Evolutionary conservation across 2,113 vertebrate genomes (phyloP), one percentile per base, ranked within the genome.

Genomic region (Solea senegalensis): DNA sequence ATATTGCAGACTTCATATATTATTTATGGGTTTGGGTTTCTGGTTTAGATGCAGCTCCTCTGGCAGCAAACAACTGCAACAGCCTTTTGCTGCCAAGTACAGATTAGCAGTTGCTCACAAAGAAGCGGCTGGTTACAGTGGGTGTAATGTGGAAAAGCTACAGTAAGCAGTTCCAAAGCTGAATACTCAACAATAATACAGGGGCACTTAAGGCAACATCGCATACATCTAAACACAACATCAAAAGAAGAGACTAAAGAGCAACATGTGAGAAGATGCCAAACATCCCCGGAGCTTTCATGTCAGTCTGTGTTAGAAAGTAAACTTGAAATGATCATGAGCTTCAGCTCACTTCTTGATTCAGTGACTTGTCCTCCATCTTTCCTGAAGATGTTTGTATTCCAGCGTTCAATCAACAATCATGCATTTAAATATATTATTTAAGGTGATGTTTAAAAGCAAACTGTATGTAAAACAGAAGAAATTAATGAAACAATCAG

Each of bases 261-360:
- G 41, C 48, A 45, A 54, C 3, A 0, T 7, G 15, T 63, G 46
- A 70, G 45, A 52, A 57, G n/a, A n/a, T n/a, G n/a, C n/a, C n/a
- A n/a, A n/a, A n/a, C n/a, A n/a, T n/a, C n/a, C 76, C 51, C 21
- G 60, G 64, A 58, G 53, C 60, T 61, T 46, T n/a, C 27, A 34
- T 14, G 11, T 74, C 51, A 59, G 70, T 71, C 51, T 58, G 15
- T 55, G 54, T 34, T 4, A 2, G 34, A 34, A 6, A 34, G 34
- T 34, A 34, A 2, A 21, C 21, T 21, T 21, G 21, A 21, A 21
- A 21, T 21, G 21, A 21, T 21, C 21, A 21, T 21, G 21, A 21
- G 21, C 21, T 21, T 34, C 34, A 34, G 1, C 34, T 34, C 34
- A 34, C 34, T 34, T 34, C 34, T 6, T 34, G 34, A 34, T 34